Percentiles rank a stretch among this genome's conserved stretches.
Conservation (phyloP, 2,113 vertebrate genomes). For the Drymodes brunneopygia region DNA sequence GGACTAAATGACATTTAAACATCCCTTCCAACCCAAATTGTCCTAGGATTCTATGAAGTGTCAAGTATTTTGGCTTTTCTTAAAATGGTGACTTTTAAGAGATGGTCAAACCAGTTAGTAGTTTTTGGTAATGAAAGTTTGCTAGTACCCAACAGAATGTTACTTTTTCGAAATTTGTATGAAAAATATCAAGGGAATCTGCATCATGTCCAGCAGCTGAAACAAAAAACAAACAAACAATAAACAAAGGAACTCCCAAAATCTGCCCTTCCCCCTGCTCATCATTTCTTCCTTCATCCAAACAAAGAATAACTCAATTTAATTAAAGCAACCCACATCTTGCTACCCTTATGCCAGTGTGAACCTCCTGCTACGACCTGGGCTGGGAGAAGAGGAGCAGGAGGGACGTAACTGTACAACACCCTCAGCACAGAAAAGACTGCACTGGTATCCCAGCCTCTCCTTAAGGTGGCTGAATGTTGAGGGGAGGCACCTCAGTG, state of each 20-base stretch:
- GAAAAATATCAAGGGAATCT: not conserved
- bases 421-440: not conserved
- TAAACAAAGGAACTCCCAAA: not conserved
- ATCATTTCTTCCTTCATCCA: not conserved
- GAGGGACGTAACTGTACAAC: not conserved
- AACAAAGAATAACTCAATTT: not conserved
- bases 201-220: not conserved
- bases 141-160: not conserved
- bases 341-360: not conserved
- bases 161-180: not conserved
- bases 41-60: not conserved
- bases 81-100: not conserved
- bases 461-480: not conserved
- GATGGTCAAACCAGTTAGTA: not conserved
- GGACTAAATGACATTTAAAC: not conserved
- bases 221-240: not conserved
- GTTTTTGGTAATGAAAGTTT: not conserved
- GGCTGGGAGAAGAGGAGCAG: not conserved
- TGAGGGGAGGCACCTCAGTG: not conserved
- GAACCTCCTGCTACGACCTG: not conserved
- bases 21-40: not conserved
- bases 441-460: not conserved
- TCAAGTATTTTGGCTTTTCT: not conserved
- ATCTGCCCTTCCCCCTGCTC: fast-evolving
- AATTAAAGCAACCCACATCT: not conserved